Percentiles rank a stretch among this genome's conserved stretches.
These are phyloP conservation scores for Watsonalla cultraria DNA, from an alignment of 2,888 invertebrate genomes.

Conservation along the genomic window DNA sequence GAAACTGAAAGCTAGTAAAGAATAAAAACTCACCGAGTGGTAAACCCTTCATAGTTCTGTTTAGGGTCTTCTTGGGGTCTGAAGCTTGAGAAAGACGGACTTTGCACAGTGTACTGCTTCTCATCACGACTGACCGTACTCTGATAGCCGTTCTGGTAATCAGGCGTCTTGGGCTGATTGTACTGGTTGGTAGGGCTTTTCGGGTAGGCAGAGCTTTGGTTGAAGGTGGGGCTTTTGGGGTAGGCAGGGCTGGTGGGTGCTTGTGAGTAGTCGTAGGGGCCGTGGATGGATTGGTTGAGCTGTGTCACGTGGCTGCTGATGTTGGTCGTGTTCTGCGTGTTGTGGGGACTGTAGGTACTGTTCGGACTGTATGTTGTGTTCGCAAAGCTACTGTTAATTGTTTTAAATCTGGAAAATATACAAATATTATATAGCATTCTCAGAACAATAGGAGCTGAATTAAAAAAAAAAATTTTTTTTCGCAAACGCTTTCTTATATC, in stretches of 20 bases:
- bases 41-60: constrained; percentile 82
- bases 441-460: too few relatives aligned
- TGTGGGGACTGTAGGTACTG: constrained; percentile 54
- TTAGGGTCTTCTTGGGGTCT: constrained; percentile 63
- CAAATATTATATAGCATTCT: too few relatives aligned
- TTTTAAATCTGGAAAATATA: constrained; percentile 53
- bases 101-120: constrained; percentile 50
- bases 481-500: too few relatives aligned
- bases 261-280: constrained; percentile 26
- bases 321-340: constrained; percentile 35
- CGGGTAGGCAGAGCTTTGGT: constrained; percentile 13
- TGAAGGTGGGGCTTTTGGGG: constrained; percentile 9
- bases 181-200: constrained; percentile 2
- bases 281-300: constrained; percentile 51
- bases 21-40: constrained; percentile 76
- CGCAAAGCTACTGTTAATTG: constrained; percentile 60
- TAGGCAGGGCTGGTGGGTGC: constrained; percentile 15
- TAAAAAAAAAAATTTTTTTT: too few relatives aligned
- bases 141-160: constrained; percentile 22
- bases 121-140: constrained; percentile 35
- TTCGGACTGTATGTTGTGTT: constrained; percentile 71
- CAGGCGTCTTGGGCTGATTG: constrained; percentile 25
- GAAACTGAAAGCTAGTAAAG: too few relatives aligned
- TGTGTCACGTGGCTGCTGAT: constrained; percentile 45
- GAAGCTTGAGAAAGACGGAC: constrained; percentile 67